Conservation (phyloP, 2,113 vertebrate species). For the Tauraco erythrolophus region DNA sequence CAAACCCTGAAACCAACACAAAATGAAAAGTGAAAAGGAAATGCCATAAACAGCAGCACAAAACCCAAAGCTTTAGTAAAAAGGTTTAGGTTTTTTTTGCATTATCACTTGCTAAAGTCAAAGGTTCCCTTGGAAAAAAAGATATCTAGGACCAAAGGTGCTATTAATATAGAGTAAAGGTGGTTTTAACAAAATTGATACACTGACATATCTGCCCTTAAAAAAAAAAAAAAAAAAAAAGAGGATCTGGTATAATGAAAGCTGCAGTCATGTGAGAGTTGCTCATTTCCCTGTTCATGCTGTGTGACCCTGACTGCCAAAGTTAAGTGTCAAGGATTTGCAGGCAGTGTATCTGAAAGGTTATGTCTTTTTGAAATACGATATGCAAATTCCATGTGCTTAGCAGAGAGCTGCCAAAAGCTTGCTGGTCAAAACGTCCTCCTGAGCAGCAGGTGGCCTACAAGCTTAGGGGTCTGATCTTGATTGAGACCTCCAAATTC, state of each 20-base stretch:
- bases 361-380: neutral
- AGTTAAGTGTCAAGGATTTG: neutral
- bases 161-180: neutral
- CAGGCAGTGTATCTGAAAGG: neutral
- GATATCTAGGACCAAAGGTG: neutral
- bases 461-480: neutral
- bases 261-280: neutral
- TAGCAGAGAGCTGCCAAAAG: neutral
- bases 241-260: neutral
- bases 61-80: neutral
- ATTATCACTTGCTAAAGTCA: neutral
- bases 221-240: neutral
- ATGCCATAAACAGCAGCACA: neutral
- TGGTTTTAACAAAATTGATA: neutral
- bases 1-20: neutral
- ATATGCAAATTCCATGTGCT: neutral
- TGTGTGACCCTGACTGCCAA: neutral
- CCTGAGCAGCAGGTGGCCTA: neutral
- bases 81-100: neutral
- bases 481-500: neutral
- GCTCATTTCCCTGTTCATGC: neutral
- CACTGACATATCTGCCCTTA: accelerated
- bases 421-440: neutral
- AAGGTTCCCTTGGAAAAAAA: neutral
- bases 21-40: neutral